A percentile compares a stretch with the other conserved stretches of the same genome.
Conservation (phyloP, 2,888 invertebrate genomes). For the Himalopsyche tibetana region DNA sequence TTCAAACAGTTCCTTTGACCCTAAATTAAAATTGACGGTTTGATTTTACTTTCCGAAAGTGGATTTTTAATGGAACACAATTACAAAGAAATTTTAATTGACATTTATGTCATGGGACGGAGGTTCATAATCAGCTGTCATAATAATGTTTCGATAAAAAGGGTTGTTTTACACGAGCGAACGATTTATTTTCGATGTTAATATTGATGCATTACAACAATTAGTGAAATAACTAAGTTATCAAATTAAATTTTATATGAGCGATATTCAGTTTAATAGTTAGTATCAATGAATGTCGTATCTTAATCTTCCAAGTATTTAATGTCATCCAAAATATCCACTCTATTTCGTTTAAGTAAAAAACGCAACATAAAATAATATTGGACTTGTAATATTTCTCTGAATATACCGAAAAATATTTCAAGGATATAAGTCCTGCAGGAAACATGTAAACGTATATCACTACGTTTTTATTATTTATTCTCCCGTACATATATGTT, state of each 20-base stretch:
- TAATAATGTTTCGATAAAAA: neutral
- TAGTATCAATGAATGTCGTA: too few species aligned
- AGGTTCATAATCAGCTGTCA: neutral
- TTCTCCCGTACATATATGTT: neutral
- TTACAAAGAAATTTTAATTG: slow-evolving; percentile 27
- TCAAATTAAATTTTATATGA: too few species aligned
- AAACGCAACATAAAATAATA: neutral
- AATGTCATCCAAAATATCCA: too few species aligned
- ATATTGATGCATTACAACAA: too few species aligned
- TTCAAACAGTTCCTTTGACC: neutral
- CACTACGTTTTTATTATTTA: neutral
- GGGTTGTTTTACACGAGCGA: neutral
- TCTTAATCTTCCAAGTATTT: too few species aligned
- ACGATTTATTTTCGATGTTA: neutral
- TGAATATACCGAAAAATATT: neutral
- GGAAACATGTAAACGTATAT: neutral
- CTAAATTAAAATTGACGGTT: slow-evolving; percentile 29
- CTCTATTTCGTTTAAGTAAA: neutral
- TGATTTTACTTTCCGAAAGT: neutral
- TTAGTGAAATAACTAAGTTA: too few species aligned
- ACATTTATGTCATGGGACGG: neutral
- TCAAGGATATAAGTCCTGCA: neutral
- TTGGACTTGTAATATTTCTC: neutral
- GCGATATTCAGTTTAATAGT: too few species aligned
- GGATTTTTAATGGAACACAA: slow-evolving; percentile 27